Percentiles rank a stretch among this genome's conserved stretches.
These are phyloP conservation scores for Apaloderma vittatum DNA, from an alignment of 2,113 vertebrate species.

Conservation along the genomic window DNA sequence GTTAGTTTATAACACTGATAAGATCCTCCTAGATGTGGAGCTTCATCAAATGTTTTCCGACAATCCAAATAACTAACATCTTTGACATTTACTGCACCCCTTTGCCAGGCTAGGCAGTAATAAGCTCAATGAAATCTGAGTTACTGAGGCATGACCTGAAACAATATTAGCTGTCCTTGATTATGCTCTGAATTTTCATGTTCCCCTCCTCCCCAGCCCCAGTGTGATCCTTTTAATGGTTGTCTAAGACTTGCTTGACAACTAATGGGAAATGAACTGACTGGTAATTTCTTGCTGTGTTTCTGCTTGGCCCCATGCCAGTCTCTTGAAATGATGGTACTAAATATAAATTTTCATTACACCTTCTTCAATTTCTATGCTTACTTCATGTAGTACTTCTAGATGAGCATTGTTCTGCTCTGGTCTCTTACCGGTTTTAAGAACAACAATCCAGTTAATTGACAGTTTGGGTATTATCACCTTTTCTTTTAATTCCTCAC, in stretches of 20 bases:
- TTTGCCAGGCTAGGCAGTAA: slow-evolving; percentile 9
- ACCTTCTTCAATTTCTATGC: slow-evolving; percentile 43
- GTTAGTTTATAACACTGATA: background rate
- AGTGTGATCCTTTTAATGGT: slow-evolving; percentile 62
- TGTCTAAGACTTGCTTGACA: slow-evolving; percentile 62
- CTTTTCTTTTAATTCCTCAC: slow-evolving; percentile 57
- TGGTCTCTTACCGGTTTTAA: slow-evolving; percentile 42
- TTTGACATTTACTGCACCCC: slow-evolving; percentile 50
- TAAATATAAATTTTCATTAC: slow-evolving; percentile 69
- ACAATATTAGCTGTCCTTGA: slow-evolving; percentile 66
- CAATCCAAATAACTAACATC: slow-evolving; percentile 43
- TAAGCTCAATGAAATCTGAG: slow-evolving; percentile 49
- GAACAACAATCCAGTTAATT: slow-evolving; percentile 63
- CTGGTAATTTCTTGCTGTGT: slow-evolving; percentile 54
- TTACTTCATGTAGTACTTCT: slow-evolving; percentile 40
- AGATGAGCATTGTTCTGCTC: background rate
- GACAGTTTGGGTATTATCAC: slow-evolving; percentile 46
- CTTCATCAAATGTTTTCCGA: slow-evolving; percentile 47
- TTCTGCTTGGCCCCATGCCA: slow-evolving; percentile 50
- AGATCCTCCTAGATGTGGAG: background rate
- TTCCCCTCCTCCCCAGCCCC: slow-evolving; percentile 26
- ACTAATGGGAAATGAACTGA: slow-evolving; percentile 69
- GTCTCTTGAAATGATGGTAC: slow-evolving; percentile 43
- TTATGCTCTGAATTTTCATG: slow-evolving; percentile 61
- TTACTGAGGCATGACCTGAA: slow-evolving; percentile 69